Evolutionary conservation across 2,797 vertebrate genomes (phyloP).

Genomic region (Poecilia gillii): DNA sequence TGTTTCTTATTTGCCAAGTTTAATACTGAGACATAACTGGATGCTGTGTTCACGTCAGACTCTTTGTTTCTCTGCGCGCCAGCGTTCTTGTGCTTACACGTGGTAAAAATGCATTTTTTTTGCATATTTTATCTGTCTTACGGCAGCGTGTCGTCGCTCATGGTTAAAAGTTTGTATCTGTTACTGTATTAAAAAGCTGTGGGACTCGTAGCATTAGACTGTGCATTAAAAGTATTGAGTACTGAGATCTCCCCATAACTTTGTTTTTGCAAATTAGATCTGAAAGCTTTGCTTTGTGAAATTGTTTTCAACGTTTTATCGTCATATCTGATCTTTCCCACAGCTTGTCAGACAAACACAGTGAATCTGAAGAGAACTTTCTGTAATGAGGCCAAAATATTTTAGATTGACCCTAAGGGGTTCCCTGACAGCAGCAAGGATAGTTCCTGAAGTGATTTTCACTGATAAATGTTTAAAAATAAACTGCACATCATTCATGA

Average conservation of each 20-base stretch:
- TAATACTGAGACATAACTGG: conserved; percentile 60
- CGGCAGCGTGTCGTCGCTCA: not conserved
- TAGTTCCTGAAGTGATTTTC: conserved; percentile 11
- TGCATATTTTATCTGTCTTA: not conserved
- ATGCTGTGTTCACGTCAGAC: conserved; percentile 39
- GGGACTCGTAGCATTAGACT: not conserved
- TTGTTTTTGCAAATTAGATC: not conserved
- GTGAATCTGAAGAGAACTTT: conserved; percentile 14
- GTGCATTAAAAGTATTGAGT: not conserved
- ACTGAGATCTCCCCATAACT: not conserved
- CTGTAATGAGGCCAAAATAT: conserved; percentile 38
- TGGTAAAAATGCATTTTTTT: not conserved
- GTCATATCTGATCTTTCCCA: conserved; percentile 2
- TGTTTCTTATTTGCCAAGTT: conserved; percentile 73
- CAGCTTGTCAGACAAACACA: not conserved
- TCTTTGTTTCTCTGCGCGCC: conserved; percentile 28
- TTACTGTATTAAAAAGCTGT: not conserved
- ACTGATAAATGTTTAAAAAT: conserved; percentile 10
- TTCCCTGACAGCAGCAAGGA: conserved; percentile 29
- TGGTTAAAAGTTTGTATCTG: not conserved
- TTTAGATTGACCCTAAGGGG: conserved; percentile 39
- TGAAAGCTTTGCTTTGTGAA: not conserved
- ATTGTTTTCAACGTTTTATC: not conserved
- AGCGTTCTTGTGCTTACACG: not conserved
- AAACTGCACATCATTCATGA: conserved; percentile 4